Conservation (phyloP, 64 coral and sea anemone species). For the Actinia tenebrosa region DNA sequence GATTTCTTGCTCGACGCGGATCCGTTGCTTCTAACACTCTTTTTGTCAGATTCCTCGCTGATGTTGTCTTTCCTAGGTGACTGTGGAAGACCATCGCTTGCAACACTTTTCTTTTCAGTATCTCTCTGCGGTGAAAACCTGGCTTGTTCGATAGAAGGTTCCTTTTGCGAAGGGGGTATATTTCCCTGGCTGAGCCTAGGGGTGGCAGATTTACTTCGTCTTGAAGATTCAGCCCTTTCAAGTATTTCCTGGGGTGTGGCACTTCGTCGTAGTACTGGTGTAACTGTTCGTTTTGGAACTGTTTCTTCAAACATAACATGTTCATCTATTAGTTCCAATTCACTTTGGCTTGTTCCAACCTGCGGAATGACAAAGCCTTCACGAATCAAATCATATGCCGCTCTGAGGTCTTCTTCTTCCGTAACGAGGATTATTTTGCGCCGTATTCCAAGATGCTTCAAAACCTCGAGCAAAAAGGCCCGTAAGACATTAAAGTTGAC, state of each 20-base stretch:
- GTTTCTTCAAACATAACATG: slow-evolving; percentile 5
- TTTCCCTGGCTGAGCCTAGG: neutral
- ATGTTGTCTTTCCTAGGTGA: neutral
- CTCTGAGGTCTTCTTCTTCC: slow-evolving; percentile 41
- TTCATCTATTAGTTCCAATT: slow-evolving; percentile 13
- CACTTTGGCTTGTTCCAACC: neutral
- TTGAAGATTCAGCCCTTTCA: neutral
- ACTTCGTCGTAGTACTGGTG: neutral
- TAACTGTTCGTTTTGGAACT: neutral
- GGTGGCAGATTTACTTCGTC: slow-evolving; percentile 6
- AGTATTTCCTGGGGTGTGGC: neutral
- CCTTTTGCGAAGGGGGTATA: neutral
- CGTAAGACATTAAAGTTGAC: slow-evolving; percentile 89
- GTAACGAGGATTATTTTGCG: slow-evolving; percentile 55
- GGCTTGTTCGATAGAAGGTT: neutral
- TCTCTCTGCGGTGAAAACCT: neutral
- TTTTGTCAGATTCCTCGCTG: neutral
- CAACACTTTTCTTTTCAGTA: neutral
- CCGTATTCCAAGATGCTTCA: slow-evolving; percentile 61
- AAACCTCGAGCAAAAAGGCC: slow-evolving; percentile 64
- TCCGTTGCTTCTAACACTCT: slow-evolving; percentile 1
- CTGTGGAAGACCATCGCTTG: neutral
- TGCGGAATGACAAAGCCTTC: slow-evolving; percentile 25
- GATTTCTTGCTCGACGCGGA: neutral
- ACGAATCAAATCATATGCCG: slow-evolving; percentile 57